Conservation (phyloP, 2,113 vertebrate species). For the Ochotona curzoniae region DNA sequence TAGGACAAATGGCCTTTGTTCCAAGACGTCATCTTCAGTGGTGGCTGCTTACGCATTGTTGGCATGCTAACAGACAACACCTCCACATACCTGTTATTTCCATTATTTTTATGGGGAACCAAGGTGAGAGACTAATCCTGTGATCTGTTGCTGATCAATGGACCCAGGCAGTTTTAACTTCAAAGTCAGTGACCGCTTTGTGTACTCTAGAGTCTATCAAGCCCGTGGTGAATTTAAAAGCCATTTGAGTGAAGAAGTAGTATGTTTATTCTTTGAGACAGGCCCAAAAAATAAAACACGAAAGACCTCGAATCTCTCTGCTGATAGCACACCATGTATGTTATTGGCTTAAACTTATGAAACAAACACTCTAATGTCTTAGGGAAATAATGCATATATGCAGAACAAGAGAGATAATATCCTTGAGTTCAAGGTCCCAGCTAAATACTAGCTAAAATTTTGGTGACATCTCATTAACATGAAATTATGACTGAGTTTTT, state of each 20-base stretch:
- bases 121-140: not conserved
- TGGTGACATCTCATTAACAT: slow-evolving; percentile 70
- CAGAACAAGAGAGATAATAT: slow-evolving; percentile 41
- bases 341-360: slow-evolving; percentile 43
- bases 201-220: not conserved
- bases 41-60: not conserved
- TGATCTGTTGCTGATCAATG: not conserved
- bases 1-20: not conserved
- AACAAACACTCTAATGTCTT: slow-evolving; percentile 7
- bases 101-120: not conserved
- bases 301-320: not conserved
- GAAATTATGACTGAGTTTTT: slow-evolving; percentile 67
- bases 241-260: not conserved
- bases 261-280: slow-evolving; percentile 1
- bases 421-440: slow-evolving; percentile 61
- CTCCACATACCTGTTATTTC: not conserved
- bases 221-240: not conserved
- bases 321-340: not conserved
- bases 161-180: not conserved
- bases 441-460: slow-evolving; percentile 69
- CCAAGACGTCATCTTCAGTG: not conserved
- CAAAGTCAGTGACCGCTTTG: not conserved
- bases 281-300: not conserved
- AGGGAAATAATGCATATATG: slow-evolving; percentile 4
- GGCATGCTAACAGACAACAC: not conserved